Percentiles rank a stretch among this genome's conserved stretches.
Conservation (phyloP, 2,797 vertebrate species). For the Periophthalmus magnuspinnatus region DNA sequence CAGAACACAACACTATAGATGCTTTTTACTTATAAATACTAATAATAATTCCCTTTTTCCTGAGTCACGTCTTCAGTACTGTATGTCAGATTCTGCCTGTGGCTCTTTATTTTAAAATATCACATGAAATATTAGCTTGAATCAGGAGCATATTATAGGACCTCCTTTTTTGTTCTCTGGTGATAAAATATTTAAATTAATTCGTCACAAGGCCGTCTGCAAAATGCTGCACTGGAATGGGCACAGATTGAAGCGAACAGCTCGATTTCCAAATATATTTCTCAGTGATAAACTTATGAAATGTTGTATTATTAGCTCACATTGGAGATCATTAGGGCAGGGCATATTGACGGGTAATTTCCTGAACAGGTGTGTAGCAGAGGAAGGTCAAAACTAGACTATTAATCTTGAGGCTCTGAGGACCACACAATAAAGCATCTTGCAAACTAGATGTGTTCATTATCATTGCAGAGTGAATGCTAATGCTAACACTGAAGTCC, state of each 20-base stretch:
- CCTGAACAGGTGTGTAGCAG: slow-evolving; percentile 45
- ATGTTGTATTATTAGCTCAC: slow-evolving; percentile 24
- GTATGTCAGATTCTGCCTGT: not conserved
- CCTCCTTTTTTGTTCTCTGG: slow-evolving; percentile 2
- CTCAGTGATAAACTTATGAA: slow-evolving; percentile 11
- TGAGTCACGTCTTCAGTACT: slow-evolving; percentile 2
- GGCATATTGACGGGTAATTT: slow-evolving; percentile 36
- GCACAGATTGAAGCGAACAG: not conserved
- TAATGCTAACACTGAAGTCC: not conserved
- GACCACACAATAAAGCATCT: slow-evolving; percentile 3
- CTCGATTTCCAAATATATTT: slow-evolving; percentile 9
- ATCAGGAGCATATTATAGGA: slow-evolving; percentile 3
- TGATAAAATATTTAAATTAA: slow-evolving; percentile 38
- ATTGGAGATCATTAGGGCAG: slow-evolving; percentile 16
- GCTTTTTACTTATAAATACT: not conserved
- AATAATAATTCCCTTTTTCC: slow-evolving; percentile 26
- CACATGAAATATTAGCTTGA: slow-evolving; percentile 9
- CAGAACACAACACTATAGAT: not conserved
- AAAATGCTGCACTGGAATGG: slow-evolving; percentile 6
- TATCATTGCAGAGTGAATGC: not conserved
- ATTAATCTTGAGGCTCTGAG: slow-evolving; percentile 44
- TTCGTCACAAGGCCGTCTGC: slow-evolving; percentile 10
- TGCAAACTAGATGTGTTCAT: slow-evolving; percentile 4
- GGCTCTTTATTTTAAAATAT: slow-evolving; percentile 17
- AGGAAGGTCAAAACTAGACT: slow-evolving; percentile 33